Base-by-base conservation (phyloP, 2,797 vertebrate species). In the Rhynchotus rufescens region DNA sequence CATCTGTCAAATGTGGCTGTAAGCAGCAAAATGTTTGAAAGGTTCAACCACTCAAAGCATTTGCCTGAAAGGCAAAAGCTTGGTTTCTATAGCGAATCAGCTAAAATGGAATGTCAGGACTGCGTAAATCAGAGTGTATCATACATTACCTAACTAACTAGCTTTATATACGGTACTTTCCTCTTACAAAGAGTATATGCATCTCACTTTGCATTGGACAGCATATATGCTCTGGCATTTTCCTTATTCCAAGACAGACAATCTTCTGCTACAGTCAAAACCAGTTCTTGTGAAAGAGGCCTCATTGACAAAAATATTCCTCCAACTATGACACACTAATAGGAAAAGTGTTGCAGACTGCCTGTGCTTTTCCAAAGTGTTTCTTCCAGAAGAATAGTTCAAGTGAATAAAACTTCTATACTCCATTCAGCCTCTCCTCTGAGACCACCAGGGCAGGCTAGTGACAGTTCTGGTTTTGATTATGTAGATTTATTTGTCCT, bases 391-490 rank as follows among this genome's bases (percentile, higher is more conserved):
- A 62, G 40, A 59, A 59, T 6, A 57, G 28, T 21, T 62, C 15
- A 44, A 3, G 8, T 6, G 34, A 76, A 47, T 7, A 20, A 4
- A 22, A 59, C 73, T 89, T 83, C 42, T 68, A 12, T 26, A 25
- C 10, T 61, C 45, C 26, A 25, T 59, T 52, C 34, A 67, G 22
- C 49, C 54, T 66, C 62, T 44, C 28, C 15, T 77, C 81, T 34
- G 49, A 66, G 66, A 56, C 13, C 44, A 61, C 12, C 66, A 68
- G 49, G 80, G 76, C 75, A 85, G 61, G 73, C 61, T 75, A 60
- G 51, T 36, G 69, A 54, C 84, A 79, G 54, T 57, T 10, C 84
- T 86, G 87, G 45, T 20, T 88, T 95, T 87, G 30, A 82, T 95
- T 92, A 93, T 6, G 9, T 20, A 87, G 82, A 81, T 77, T 88